phyloP scores from a whole-genome alignment of 2,888 invertebrate species.

The Pterobdella sp. region DNA sequence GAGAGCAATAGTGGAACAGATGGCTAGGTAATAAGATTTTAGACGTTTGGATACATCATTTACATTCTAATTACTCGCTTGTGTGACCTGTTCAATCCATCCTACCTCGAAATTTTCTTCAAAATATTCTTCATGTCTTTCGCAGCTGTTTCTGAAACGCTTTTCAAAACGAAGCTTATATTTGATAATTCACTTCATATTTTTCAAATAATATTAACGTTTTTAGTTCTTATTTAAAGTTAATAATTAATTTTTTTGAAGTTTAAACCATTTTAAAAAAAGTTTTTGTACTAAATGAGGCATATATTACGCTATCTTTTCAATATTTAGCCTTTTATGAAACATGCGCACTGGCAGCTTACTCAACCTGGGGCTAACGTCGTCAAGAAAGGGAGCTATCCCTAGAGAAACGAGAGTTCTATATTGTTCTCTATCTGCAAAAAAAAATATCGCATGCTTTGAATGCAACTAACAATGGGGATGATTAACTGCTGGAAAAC shows the following conservation, averaged over 20 bases:
- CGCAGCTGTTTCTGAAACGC: neutral
- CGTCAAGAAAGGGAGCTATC: neutral
- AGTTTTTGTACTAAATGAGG: neutral
- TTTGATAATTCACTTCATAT: neutral
- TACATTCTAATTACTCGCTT: slow-evolving; percentile 29
- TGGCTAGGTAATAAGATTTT: slow-evolving; percentile 27
- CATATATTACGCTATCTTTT: neutral
- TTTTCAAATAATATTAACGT: neutral
- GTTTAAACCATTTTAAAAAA: neutral
- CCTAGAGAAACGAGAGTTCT: neutral
- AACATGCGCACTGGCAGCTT: neutral
- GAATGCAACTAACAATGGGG: neutral
- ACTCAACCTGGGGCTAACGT: slow-evolving; percentile 8
- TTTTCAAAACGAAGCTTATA: neutral
- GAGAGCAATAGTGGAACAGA: slow-evolving; percentile 14
- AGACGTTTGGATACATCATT: slow-evolving; percentile 26
- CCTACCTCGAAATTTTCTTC: neutral
- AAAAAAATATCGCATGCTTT: too few species aligned
- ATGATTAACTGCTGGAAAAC: too few species aligned
- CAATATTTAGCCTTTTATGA: neutral
- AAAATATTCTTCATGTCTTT: neutral
- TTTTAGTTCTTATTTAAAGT: neutral
- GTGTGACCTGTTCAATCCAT: slow-evolving; percentile 13
- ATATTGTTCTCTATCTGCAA: neutral
- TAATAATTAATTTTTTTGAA: neutral